These are phyloP conservation scores for Enoplosus armatus DNA, from an alignment of 2,797 vertebrate species.

Conservation along the genomic window DNA sequence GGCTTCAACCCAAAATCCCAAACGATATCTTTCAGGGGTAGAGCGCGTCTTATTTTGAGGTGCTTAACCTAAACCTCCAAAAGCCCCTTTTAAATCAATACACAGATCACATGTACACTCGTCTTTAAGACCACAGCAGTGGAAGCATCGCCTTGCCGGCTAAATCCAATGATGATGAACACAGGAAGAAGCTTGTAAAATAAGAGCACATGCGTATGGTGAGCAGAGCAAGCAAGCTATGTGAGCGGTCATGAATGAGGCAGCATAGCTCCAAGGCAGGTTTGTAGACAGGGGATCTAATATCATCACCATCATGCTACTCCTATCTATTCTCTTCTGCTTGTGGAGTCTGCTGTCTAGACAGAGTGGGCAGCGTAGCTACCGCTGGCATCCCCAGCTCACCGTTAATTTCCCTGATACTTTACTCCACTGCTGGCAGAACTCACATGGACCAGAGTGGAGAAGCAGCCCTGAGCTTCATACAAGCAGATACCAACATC, in stretches of 20 bases:
- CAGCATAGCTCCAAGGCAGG: slow-evolving; percentile 67
- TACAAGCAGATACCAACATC: slow-evolving; percentile 8
- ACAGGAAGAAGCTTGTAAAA: slow-evolving; percentile 44
- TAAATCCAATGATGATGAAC: slow-evolving; percentile 42
- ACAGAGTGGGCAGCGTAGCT: slow-evolving; percentile 63
- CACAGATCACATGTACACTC: not conserved
- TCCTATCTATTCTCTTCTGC: slow-evolving; percentile 56
- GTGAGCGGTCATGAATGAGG: slow-evolving; percentile 58
- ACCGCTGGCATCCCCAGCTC: slow-evolving; percentile 41
- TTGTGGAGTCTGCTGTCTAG: slow-evolving; percentile 64
- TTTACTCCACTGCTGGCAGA: slow-evolving; percentile 35
- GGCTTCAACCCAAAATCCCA: not conserved
- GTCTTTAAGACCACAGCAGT: slow-evolving; percentile 29
- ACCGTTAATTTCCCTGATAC: slow-evolving; percentile 41
- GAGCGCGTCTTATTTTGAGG: slow-evolving; percentile 16
- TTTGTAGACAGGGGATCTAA: slow-evolving; percentile 65
- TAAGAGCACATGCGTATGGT: slow-evolving; percentile 36
- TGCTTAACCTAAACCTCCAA: slow-evolving; percentile 18
- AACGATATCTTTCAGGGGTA: not conserved
- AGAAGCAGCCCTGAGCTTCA: slow-evolving; percentile 29
- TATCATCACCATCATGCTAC: slow-evolving; percentile 61
- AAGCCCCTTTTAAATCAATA: slow-evolving; percentile 28
- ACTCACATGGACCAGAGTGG: slow-evolving; percentile 32
- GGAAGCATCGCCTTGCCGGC: not conserved
- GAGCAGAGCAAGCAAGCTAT: slow-evolving; percentile 30